Evolutionary conservation across 2,113 vertebrate species (phyloP).

Genomic region (Lamprologus callipterus): DNA sequence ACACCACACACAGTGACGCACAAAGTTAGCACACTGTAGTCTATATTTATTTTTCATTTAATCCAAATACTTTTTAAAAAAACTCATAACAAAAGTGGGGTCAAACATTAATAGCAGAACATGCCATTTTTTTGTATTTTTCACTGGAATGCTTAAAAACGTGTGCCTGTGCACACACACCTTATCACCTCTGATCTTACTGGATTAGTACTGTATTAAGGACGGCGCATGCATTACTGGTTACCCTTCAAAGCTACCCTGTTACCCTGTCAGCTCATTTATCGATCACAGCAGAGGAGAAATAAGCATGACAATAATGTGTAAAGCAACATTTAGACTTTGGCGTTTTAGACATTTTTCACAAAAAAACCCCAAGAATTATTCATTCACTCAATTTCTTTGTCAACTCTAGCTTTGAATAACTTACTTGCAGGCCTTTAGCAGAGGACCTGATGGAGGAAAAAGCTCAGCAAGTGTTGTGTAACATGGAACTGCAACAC

Average conservation of each 20-base stretch:
- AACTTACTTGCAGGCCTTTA: conserved; percentile 86
- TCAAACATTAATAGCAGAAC: not conserved
- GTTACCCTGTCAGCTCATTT: not conserved
- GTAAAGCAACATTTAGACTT: not conserved
- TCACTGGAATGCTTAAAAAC: not conserved
- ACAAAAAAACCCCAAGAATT: not conserved
- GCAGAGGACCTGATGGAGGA: conserved; percentile 82
- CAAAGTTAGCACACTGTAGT: not conserved
- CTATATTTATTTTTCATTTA: not conserved
- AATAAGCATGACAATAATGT: not conserved
- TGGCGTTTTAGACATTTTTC: not conserved
- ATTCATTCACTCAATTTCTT: not conserved
- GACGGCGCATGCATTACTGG: not conserved
- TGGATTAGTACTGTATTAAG: not conserved
- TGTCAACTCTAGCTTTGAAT: not conserved
- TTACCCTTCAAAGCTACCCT: not conserved
- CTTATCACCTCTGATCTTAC: conserved; percentile 5
- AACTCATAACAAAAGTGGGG: not conserved
- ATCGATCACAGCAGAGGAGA: not conserved
- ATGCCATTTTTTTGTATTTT: not conserved
- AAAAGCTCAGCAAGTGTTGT: conserved; percentile 87
- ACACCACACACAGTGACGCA: not conserved
- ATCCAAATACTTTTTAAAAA: accelerated
- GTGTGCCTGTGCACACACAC: not conserved
- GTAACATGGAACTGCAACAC: conserved; percentile 94